Conservation (phyloP, 2,888 invertebrate genomes). For the Brachypterus glaber region DNA sequence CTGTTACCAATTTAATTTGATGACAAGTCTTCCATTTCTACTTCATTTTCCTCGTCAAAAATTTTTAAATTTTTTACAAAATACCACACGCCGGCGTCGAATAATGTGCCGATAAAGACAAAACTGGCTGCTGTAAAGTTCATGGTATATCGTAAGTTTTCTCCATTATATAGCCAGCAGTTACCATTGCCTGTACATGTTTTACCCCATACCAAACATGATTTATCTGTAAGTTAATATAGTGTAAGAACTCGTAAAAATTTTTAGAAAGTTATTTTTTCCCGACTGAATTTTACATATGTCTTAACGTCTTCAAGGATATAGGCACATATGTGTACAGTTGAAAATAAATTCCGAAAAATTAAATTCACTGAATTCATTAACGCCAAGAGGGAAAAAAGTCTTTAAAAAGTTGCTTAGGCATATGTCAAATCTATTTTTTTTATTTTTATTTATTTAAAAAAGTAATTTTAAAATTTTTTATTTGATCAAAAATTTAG, state of each 20-base stretch:
- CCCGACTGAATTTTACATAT: too few species aligned
- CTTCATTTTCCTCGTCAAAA: constrained; percentile 54
- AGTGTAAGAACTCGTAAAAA: constrained; percentile 11
- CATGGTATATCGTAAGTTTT: constrained; percentile 51
- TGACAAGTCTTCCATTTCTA: constrained; percentile 30
- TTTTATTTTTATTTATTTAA: too few species aligned
- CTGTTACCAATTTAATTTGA: constrained; percentile 13
- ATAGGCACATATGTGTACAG: too few species aligned
- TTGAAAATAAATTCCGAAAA: too few species aligned
- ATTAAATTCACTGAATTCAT: too few species aligned
- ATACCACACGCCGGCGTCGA: constrained; percentile 59
- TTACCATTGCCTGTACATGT: constrained; percentile 61
- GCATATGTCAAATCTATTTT: too few species aligned
- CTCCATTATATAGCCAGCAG: constrained; percentile 65
- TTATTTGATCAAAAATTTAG: constrained; percentile 1
- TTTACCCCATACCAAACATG: constrained; percentile 65
- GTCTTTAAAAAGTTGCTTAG: too few species aligned
- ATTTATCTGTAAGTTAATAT: constrained; percentile 43
- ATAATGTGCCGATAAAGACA: constrained; percentile 53
- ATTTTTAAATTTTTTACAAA: constrained; percentile 59
- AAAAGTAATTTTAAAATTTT: too few species aligned
- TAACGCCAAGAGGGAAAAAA: too few species aligned
- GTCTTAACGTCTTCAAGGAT: too few species aligned
- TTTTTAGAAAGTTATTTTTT: constrained; percentile 11
- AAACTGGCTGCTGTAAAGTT: constrained; percentile 59